Base-by-base conservation (phyloP, 2,888 invertebrate species). In the Scaptomyza reducta region DNA sequence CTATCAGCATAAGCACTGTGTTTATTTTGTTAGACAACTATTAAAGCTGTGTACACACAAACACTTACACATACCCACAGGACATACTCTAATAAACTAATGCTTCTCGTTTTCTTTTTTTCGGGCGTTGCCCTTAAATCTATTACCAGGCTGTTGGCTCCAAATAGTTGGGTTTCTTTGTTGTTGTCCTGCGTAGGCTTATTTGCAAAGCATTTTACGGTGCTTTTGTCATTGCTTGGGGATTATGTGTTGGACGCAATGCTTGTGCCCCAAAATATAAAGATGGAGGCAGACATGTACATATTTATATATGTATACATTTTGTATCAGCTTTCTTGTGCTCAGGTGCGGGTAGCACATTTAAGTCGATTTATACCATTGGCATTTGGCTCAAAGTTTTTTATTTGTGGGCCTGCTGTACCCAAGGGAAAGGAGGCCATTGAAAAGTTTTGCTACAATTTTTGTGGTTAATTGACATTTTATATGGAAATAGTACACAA, bases 11-110 rank as follows among this genome's bases (percentile, higher is more conserved):
- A 77, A 74, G 58, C 53, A 70, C 50, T 72, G 57, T 75, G 64
- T 58, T 75, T 72, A 71, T 81, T 63, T 72, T 63, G 65, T 63
- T 65, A 53, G 60, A 58, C 66, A 68, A 66, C 75, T 65, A 78
- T 81, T 84, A 81, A 84, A 80, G 85, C 81, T 56, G 16, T 46
- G 59, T 61, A 74, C 65, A 69, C 60, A 27, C 74, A 46, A 27
- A 29, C 16, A 7, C 42, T 16, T 49, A 51, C 25, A 25, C 18
- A 38, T 18, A 31, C 45, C 31, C 29, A 16, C 35, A 25, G 40
- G 27, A 54, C 55, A 69, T 41, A 53, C 57, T 86, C 73, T 78
- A 87, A 87, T 82, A 82, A 87, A 87, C 82, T 87, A 82, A 82
- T 82, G 87, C 75, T 74, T 63, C 70, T 71, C 31, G 54, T 67